Conservation (phyloP, 2,113 vertebrate genomes). For the Amphilophus citrinellus region DNA sequence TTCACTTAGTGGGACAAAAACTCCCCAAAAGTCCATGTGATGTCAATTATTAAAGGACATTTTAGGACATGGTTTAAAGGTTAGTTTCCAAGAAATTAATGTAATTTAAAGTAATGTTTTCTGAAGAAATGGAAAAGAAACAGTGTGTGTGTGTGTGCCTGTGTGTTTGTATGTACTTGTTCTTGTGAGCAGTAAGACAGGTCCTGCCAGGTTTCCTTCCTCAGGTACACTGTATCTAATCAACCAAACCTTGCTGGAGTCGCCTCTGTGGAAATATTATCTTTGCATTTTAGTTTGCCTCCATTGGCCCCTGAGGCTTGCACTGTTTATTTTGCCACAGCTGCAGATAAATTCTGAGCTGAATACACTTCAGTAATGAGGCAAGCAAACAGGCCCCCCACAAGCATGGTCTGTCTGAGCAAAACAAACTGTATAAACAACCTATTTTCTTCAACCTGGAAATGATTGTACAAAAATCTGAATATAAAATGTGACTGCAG, state of each 20-base stretch:
- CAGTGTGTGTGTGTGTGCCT: constrained; percentile 2
- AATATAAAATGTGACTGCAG: background rate
- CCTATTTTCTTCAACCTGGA: background rate
- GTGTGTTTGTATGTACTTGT: background rate
- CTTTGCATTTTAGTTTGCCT: constrained; percentile 67
- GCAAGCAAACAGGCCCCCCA: constrained; percentile 48
- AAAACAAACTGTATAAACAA: constrained; percentile 40
- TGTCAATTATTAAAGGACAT: background rate
- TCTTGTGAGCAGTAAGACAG: background rate
- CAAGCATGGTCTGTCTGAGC: constrained; percentile 28
- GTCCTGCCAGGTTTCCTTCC: constrained; percentile 65
- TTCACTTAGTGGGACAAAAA: background rate
- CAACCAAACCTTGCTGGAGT: constrained; percentile 64
- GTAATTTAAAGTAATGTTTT: background rate
- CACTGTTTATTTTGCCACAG: constrained; percentile 71
- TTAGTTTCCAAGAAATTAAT: background rate
- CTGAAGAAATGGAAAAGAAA: background rate
- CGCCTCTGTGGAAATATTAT: constrained; percentile 72
- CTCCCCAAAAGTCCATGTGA: background rate
- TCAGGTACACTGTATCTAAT: constrained; percentile 74
- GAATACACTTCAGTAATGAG: constrained; percentile 63
- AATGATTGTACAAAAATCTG: background rate
- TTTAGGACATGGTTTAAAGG: background rate
- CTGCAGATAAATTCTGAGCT: constrained; percentile 65
- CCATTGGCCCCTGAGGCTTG: constrained; percentile 53